Evolutionary conservation across 2,113 vertebrate genomes (phyloP), one percentile per base, ranked within the genome.

Genomic region (Speoplatyrhinus poulsoni): DNA sequence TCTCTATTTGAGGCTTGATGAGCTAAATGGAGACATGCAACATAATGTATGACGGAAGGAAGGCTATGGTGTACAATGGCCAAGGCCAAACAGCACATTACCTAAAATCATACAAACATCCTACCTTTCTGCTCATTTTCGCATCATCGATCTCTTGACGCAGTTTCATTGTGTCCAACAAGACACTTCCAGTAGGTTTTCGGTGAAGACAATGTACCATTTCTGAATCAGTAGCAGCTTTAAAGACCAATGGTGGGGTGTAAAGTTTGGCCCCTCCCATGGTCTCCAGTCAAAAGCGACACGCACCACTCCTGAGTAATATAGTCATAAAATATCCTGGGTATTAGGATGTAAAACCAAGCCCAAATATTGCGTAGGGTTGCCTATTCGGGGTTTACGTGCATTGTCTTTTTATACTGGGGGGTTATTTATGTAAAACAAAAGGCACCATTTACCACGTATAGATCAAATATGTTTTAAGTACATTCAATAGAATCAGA

Each of bases 1-100:
- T 93, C 82, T 95, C 94, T 61, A 95, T 88, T 2, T 93, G 89
- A 72, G 94, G 94, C 81, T 95, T 95, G 75, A 94, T 88, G 80
- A 91, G 89, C 93, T 95, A 70, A 9, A 54, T 12, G 60, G 57
- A 58, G 19, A 77, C 50, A 60, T 4, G 47, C 26, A 9, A 47
- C 19, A 54, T 7, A 15, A n/a, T 9, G 17, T 54, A 32, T 36
- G 56, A 32, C 41, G 13, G 17, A 2, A 57, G 59, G 61, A 12
- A 72, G 6, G 55, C 2, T 32, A 3, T 12, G 41, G 32, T 13
- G 57, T 17, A 62, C 3, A 9, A 64, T 16, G 36, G 46, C 32
- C 16, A 61, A 41, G 32, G 6, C 36, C 48, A 69, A 69, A 36
- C 15, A 17, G 19, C 26, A 32, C 4, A 49, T 12, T 50, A 3